Evolutionary conservation across 2,888 invertebrate genomes (phyloP), one percentile per base, ranked within the genome.

Genomic region (Diachrysia chrysitis): DNA sequence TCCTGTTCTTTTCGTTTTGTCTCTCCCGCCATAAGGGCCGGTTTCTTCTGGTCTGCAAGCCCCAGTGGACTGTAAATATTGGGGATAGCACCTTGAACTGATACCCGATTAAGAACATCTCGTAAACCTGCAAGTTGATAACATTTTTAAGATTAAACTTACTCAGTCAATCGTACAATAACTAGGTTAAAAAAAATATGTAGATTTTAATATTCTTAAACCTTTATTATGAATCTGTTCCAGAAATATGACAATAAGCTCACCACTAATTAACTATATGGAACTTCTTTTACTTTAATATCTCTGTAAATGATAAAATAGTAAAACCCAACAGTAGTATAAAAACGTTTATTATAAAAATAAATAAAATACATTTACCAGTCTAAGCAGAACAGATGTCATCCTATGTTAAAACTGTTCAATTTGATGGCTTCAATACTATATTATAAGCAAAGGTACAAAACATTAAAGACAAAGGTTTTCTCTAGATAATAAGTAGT

Each of bases 51-150:
- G 97, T 97, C 88, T 98, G 98, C 4, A 98, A 93, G 0, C 98
- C 98, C 98, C 98, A 98, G 87, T 98, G 98, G 61, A 98, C 97
- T 0, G 98, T 98, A 93, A 98, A 98, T 58, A 98, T 97, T 0
- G 98, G 98, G 0, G 98, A 98, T 14, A 98, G 96, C 0, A 99
- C 98, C 84, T 97, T 96, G 93, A 98, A 98, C 88, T 98, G 97
- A 93, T 98, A 98, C 9, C 98, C 98, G 56, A 98, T 97, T 35
- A 98, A 96, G 88, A 97, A 98, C 98, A 98, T 98, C 94, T 99
- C 98, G 93, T 98, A 98, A 46, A 98, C 98, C 98, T 98, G 93
- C 16, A 85, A 84, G 56, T 0, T 48, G 66, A 60, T 21, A 10
- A 42, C 4, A 42, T 53, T 14, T 1, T 46, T 61, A 16, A 59